Base-by-base conservation (phyloP, 2,113 vertebrate genomes). In the Lates calcarifer region DNA sequence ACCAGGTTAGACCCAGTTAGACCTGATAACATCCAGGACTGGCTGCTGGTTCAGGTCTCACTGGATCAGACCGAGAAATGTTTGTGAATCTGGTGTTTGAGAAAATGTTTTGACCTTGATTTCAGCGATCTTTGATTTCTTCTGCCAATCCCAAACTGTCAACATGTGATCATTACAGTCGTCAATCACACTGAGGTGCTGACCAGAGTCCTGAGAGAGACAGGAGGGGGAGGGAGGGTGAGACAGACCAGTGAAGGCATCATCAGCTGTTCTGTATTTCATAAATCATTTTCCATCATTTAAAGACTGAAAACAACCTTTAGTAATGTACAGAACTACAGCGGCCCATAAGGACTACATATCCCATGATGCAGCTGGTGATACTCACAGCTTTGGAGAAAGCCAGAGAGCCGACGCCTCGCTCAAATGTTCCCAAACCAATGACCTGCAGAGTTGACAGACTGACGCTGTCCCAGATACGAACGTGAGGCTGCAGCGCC, bases 151-250 rank as follows among this genome's bases (percentile, higher is more conserved):
- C 98, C 98, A 99, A 2, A 99, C 96, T 1, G 98, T 99, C 79
- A 99, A 91, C 98, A 99, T 99, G 91, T 99, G 98, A 45, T 99
- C 98, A 9, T 99, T 99, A 71, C 97, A 98, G 90, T 99, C 98
- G 78, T 99, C 98, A 8, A 99, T 96, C 58, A 99, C 97, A 68
- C 96, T 96, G 78, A 99, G 95, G 93, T 99, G 97, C 79, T 94
- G 94, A 45, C 98, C 98, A 6, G 97, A 98, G 93, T 99, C 98
- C 98, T 99, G 87, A 31, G 13, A 31, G 18, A 62, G 39, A 69
- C 8, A 47, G 49, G 13, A 14, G 12, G 3, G 12, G 1, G 0
- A 3, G 12, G 4, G 39, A 14, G 39, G 12, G 33, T 6, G 33
- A 35, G 33, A 35, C 33, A 35, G 33, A 35, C 33, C 4, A 7